Evolutionary conservation across 2,888 invertebrate species (phyloP).

Genomic region (Drosophila subquinaria): DNA sequence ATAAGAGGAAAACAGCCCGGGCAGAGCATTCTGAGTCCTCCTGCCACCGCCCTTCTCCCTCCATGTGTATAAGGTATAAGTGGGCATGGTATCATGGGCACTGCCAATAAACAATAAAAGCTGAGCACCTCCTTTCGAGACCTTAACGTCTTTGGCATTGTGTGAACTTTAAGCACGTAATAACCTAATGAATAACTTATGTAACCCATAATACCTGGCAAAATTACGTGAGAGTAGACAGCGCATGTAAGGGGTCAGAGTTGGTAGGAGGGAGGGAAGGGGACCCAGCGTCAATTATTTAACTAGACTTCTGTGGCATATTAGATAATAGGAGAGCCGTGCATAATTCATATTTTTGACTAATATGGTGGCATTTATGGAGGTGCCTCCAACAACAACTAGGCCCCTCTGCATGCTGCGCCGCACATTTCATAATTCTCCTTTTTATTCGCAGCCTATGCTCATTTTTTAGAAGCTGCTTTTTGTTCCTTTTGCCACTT

Average conservation of each 20-base stretch:
- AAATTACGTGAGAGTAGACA: constrained; percentile 51
- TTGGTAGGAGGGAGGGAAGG: too few species aligned
- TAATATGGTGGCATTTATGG: constrained; percentile 62
- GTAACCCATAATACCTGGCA: constrained; percentile 62
- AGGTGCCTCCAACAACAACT: constrained; percentile 3
- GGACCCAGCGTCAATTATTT: constrained; percentile 71
- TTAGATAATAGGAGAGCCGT: constrained; percentile 66
- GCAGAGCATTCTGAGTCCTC: background rate
- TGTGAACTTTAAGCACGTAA: constrained; percentile 77
- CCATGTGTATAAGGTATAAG: constrained; percentile 1
- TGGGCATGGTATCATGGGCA: constrained; percentile 32
- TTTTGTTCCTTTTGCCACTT: constrained; percentile 45
- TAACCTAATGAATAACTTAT: constrained; percentile 76
- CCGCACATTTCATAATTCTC: constrained; percentile 29
- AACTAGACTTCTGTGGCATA: constrained; percentile 65
- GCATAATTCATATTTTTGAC: constrained; percentile 56
- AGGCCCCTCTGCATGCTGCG: constrained; percentile 28
- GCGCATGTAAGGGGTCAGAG: too few species aligned
- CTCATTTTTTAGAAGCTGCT: background rate
- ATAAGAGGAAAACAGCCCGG: constrained; percentile 7
- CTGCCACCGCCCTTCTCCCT: too few species aligned
- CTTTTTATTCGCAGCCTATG: constrained; percentile 14
- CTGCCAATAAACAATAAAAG: constrained; percentile 75
- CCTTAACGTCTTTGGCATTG: constrained; percentile 46
- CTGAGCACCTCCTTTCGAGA: constrained; percentile 54